Conservation (phyloP, 2,888 invertebrate genomes). For the Synergus gifuensis region DNA sequence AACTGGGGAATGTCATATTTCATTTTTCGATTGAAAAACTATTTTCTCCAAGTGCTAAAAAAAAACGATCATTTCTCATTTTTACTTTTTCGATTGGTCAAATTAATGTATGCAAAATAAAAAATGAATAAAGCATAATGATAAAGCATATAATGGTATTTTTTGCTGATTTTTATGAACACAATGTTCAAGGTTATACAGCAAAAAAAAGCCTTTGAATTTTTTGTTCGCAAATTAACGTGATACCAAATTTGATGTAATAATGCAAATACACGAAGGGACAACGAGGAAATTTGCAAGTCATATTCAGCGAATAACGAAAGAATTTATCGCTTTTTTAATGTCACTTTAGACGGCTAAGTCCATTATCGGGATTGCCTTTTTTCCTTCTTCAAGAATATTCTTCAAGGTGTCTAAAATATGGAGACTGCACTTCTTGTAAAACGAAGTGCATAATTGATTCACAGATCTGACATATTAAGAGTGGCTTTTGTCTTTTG, state of each 20-base stretch:
- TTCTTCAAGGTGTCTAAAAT: neutral
- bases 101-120: neutral
- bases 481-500: neutral
- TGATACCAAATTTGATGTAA: neutral
- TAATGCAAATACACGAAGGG: neutral
- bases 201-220: too few relatives aligned
- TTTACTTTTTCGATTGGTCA: neutral
- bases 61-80: neutral
- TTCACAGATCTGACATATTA: neutral
- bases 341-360: neutral
- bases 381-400: neutral
- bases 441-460: neutral
- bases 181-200: too few relatives aligned
- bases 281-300: neutral
- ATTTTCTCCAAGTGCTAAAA: neutral
- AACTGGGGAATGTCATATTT: constrained; percentile 18
- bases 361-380: constrained; percentile 2
- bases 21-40: constrained; percentile 13
- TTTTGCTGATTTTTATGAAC: too few relatives aligned
- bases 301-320: neutral
- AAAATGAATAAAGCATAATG: neutral
- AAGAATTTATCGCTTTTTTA: neutral
- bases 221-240: too few relatives aligned
- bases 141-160: neutral
- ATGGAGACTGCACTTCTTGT: neutral